Base-by-base conservation (phyloP, 2,888 invertebrate genomes). In the Rhamnusium bicolor region DNA sequence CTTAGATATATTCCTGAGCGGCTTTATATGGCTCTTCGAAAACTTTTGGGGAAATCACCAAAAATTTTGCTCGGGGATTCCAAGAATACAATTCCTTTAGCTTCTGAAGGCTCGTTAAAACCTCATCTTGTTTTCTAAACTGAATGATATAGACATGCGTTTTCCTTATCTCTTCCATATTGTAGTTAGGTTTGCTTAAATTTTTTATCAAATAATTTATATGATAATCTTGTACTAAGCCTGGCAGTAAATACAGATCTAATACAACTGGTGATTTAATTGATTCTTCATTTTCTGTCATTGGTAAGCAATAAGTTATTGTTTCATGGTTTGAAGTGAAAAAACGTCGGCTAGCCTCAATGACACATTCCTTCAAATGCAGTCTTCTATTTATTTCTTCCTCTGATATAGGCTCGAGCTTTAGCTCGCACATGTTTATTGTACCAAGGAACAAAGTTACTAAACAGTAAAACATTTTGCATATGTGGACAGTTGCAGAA, bases 321-420 rank as follows among this genome's bases (percentile, higher is more conserved):
- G 71, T 71, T 60, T 71, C 54, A n/a, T 47, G 65, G 12, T 58
- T 53, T 14, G 62, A 58, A 6, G 12, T 54, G 40, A 76, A 74
- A n/a, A 62, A 69, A 7, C 51, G 18, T 58, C 66, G 58, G 3
- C 61, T 62, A 14, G 72, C 72, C 21, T 24, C 40, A 4, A 68
- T 8, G 5, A 76, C 63, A 24, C 76, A 76, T 49, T 72, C 68
- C 6, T 67, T 69, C 4, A 76, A 53, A 32, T 74, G 74, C 12
- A 19, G 4, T 56, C 21, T 40, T 19, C 21, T 53, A 4, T n/a
- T 10, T 10, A 53, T 51, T 27, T 53, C 2, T 5, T 51, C 18
- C 12, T 16, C 10, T 3, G 51, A 29, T 29, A 14, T 27, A 29
- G 53, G 12, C 6, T 24, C 16, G 16, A 51, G 16, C 1, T 65